Conservation (phyloP, 2,888 invertebrate genomes). For the Monoplex corrugatus region DNA sequence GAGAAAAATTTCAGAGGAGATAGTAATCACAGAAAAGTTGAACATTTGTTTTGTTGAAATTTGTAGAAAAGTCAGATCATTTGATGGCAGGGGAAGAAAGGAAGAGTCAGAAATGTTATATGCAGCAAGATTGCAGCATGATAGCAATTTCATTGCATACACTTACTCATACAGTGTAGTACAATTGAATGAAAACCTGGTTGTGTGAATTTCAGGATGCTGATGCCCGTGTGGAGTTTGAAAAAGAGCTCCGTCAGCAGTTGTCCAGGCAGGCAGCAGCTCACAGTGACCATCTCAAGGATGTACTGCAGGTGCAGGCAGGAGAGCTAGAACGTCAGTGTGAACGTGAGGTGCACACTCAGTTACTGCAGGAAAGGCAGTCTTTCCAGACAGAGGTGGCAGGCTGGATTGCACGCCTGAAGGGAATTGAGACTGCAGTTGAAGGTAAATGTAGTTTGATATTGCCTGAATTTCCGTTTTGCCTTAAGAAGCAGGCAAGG, state of each 20-base stretch:
- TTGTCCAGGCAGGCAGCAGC: slow-evolving; percentile 92
- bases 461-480: too few relatives aligned
- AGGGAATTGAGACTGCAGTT: slow-evolving; percentile 89
- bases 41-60: too few relatives aligned
- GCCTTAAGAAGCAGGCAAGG: too few relatives aligned
- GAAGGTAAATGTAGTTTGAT: slow-evolving; percentile 86
- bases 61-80: too few relatives aligned
- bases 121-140: too few relatives aligned
- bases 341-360: slow-evolving; percentile 85
- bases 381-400: slow-evolving; percentile 88
- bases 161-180: neutral
- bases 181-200: neutral
- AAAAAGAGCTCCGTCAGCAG: slow-evolving; percentile 89
- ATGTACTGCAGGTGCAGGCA: slow-evolving; percentile 85
- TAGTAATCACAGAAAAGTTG: too few relatives aligned
- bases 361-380: slow-evolving; percentile 86
- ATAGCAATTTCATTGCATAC: neutral
- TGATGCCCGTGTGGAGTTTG: slow-evolving; percentile 79
- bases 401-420: slow-evolving; percentile 88
- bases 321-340: slow-evolving; percentile 84
- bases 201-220: slow-evolving; percentile 57
- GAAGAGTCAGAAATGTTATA: too few relatives aligned
- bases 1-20: neutral
- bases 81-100: too few relatives aligned
- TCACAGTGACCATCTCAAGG: slow-evolving; percentile 87